Base-by-base conservation (phyloP, 2,113 vertebrate species). In the Menura novaehollandiae region DNA sequence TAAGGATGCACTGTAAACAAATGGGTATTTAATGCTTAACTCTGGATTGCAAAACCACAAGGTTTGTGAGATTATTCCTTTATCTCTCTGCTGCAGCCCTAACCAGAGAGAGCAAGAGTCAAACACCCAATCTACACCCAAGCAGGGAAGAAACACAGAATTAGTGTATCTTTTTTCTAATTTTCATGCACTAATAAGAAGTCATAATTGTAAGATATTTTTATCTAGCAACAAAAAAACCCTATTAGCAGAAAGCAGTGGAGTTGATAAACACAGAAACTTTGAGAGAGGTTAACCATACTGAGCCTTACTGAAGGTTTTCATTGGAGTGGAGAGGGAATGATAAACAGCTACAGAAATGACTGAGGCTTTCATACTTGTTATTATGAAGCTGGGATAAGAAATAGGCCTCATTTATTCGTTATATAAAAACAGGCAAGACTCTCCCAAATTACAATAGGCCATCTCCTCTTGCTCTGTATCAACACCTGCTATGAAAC, bases 61-160 rank as follows among this genome's bases (percentile, higher is more conserved):
- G 46, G 56, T 75, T 80, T 85, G n/a, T 11, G 14, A 96, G 97
- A 95, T 96, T 83, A 96, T 72, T 73, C 69, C 63, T 95, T 96
- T 97, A 97, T 97, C 97, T 96, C 66, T 24, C 74, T 55, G 21
- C 11, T 64, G 53, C 97, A 97, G 94, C 35, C 68, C 53, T 82
- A 63, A 90, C 17, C 60, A 76, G 47, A 27, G 55, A 78, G 17
- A 37, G 46, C 59, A 59, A 53, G 44, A 67, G 64, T 78, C 77
- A 76, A 81, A 88, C 11, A 84, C 32, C 13, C 73, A 62, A 35
- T 24, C 24, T 47, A 96, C 41, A 67, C 33, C 35, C 66, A 72
- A 83, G 37, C 30, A 44, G 11, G 28, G 73, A 82, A 86, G 13
- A 75, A 81, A 78, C 15, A 0, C 56, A 66, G 43, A 93, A 81